A percentile compares a stretch with the other conserved stretches of the same genome.
phyloP scores from a whole-genome alignment of 2,113 vertebrate genomes.

The Empidonax traillii region DNA sequence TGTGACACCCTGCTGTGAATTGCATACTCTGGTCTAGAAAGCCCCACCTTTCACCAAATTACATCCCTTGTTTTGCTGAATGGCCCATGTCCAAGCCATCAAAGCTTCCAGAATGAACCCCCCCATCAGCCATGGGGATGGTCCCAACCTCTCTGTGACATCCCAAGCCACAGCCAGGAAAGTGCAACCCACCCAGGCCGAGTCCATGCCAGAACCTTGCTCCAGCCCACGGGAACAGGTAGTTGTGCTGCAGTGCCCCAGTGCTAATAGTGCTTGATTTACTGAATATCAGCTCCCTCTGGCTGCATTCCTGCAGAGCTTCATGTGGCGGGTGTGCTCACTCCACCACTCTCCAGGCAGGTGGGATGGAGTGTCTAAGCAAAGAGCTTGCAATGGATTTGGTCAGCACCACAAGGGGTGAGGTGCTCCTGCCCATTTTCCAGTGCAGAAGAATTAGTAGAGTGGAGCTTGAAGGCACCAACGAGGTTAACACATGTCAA shows the following conservation, averaged over 20 bases:
- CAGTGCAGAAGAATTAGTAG: not conserved
- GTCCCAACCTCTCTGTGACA: not conserved
- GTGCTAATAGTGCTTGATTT: not conserved
- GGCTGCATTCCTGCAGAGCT: constrained; percentile 12
- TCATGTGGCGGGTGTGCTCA: not conserved
- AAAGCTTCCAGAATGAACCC: not conserved
- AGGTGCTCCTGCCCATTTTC: not conserved
- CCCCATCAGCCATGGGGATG: not conserved
- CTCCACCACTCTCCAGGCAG: not conserved
- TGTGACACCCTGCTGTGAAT: not conserved
- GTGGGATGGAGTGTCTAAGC: not conserved
- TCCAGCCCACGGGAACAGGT: not conserved
- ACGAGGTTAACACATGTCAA: not conserved
- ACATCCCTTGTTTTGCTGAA: not conserved
- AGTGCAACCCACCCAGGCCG: not conserved
- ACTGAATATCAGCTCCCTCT: constrained; percentile 49
- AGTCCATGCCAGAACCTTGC: not conserved
- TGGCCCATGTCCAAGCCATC: not conserved
- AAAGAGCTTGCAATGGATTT: fast-evolving
- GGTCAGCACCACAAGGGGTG: not conserved
- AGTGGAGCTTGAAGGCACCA: not conserved
- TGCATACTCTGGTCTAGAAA: not conserved
- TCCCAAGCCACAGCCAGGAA: not conserved
- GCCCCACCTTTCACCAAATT: not conserved
- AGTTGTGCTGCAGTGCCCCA: not conserved